Evolutionary conservation across 2,113 vertebrate species (phyloP).

Genomic region (Cyprinodon tularosa): DNA sequence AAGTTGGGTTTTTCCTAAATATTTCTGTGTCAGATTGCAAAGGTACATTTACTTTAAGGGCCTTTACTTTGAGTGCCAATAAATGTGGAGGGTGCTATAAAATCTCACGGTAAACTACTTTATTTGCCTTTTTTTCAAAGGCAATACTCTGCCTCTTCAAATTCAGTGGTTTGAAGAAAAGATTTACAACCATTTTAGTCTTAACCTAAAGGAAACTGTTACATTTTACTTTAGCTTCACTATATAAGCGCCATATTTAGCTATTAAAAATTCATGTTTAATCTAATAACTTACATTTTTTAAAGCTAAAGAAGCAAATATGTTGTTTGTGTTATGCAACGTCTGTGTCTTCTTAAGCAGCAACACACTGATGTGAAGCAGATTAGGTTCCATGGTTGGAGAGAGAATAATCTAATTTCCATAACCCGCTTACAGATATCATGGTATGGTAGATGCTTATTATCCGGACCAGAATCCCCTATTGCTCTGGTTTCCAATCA

Average conservation of each 20-base stretch:
- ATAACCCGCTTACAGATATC: slow-evolving; percentile 70
- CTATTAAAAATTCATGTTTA: slow-evolving; percentile 8
- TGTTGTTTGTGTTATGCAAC: slow-evolving; percentile 19
- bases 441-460: slow-evolving; percentile 49
- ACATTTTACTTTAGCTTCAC: neutral
- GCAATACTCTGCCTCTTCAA: neutral
- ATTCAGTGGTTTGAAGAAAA: neutral
- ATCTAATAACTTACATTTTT: slow-evolving; percentile 24
- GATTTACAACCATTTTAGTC: neutral
- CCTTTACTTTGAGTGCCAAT: no score
- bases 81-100: no score
- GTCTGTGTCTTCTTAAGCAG: slow-evolving; percentile 22
- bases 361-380: slow-evolving; percentile 56
- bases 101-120: no score
- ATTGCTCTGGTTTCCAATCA: slow-evolving; percentile 63
- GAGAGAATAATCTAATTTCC: slow-evolving; percentile 72
- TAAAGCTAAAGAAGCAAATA: slow-evolving; percentile 12
- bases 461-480: slow-evolving; percentile 61
- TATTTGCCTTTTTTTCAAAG: no score
- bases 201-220: neutral
- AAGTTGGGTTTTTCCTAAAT: no score
- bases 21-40: no score
- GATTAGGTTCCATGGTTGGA: slow-evolving; percentile 64
- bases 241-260: slow-evolving; percentile 3
- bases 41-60: no score